Evolutionary conservation across 2,888 invertebrate genomes (phyloP), one percentile per base, ranked within the genome.

Genomic region (Oscheius sp.): DNA sequence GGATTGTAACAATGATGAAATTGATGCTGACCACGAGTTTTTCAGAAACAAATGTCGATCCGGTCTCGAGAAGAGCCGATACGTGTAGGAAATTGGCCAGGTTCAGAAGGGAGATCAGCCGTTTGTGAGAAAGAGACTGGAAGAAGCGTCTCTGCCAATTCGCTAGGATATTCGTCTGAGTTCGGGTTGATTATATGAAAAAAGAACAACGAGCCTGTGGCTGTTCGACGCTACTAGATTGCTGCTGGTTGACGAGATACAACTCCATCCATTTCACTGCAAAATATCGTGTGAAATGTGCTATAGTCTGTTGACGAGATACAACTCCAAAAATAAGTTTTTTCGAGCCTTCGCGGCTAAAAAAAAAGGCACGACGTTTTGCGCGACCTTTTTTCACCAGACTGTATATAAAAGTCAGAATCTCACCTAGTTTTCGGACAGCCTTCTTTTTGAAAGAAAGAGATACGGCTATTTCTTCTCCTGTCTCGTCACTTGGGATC

Each of bases 41-140:
- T 35, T 55, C 55, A 4, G 68, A 53, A n/a, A 68, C 55, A 55
- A 13, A 68, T 13, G 68, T 37, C 35, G 68, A n/a, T 4, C 55
- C 68, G 9, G 68, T 37, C 33, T 68, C 68, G 33, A 68, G 10
- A 21, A 68, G 55, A 4, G 37, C 13, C 1, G 68, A 35, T 10
- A 68, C 68, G 5, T 68, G 68, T 1, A 68, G 68, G 42, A 55
- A 68, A n/a, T 68, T 68, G 53, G 68, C 68, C n/a, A 68, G 68
- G 13, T 68, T 68, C 35, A 55, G n/a, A 9, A 68, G 29, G 1
- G 68, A 53, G 2, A 68, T 11, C 21, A 68, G 53, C 4, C 29
- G 53, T 21, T 53, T 53, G 55, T 53, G 29, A 13, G 29, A 11
- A 9, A 68, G 33, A 35, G 68, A 68, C 2, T 68, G 53, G 55